A percentile compares a stretch with the other conserved stretches of the same genome.
Evolutionary conservation across 2,113 vertebrate species (phyloP).

Genomic region (Conger conger): DNA sequence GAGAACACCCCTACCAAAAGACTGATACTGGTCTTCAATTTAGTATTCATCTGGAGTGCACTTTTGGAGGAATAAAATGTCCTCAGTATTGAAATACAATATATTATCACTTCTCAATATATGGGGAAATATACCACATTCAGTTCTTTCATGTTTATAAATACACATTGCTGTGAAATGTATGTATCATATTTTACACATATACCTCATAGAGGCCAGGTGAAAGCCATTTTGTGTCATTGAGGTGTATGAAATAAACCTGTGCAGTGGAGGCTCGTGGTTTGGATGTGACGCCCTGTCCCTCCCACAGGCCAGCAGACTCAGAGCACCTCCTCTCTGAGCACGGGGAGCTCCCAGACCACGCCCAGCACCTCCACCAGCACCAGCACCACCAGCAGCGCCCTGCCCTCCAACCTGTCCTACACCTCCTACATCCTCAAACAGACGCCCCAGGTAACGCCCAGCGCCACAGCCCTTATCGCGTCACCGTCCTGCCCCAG

Average conservation of each 20-base stretch:
- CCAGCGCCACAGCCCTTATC: no score
- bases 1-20: no score
- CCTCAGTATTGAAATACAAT: no score
- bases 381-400: conserved; percentile 65
- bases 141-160: neutral
- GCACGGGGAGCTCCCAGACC: conserved; percentile 64
- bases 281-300: conserved; percentile 25
- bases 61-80: no score
- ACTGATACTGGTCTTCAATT: no score
- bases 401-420: conserved; percentile 87
- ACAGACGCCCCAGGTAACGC: conserved; percentile 82
- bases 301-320: conserved; percentile 82
- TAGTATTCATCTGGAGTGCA: no score
- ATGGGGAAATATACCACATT: no score
- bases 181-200: neutral
- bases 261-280: no score
- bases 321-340: conserved; percentile 58
- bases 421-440: conserved; percentile 98
- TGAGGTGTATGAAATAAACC: neutral
- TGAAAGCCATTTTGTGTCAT: neutral
- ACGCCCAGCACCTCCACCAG: conserved; percentile 68
- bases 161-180: neutral
- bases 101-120: no score
- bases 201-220: neutral
- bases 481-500: neutral